Evolutionary conservation across 1,140 invertebrate genomes (phyloP).

Genomic region (Zaprionus vittiger): DNA sequence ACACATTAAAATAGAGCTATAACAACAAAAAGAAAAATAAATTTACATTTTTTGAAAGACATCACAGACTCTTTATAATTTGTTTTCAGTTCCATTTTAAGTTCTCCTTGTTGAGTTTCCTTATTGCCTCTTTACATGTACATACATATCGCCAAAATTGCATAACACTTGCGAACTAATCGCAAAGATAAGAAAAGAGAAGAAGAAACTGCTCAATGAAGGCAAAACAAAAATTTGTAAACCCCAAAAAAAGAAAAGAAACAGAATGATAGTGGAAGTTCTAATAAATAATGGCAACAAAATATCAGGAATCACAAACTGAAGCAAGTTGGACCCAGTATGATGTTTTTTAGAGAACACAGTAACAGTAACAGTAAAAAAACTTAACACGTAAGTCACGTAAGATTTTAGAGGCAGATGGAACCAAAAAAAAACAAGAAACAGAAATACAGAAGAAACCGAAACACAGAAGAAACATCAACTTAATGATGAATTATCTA

Average conservation of each 20-base stretch:
- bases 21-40: slow-evolving; percentile 65
- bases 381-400: slow-evolving; percentile 71
- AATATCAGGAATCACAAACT: slow-evolving; percentile 77
- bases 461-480: slow-evolving; percentile 22
- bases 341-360: slow-evolving; percentile 61
- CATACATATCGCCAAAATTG: slow-evolving; percentile 77
- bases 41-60: slow-evolving; percentile 71
- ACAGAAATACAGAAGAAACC: slow-evolving; percentile 13
- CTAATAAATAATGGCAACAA: slow-evolving; percentile 66
- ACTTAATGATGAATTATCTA: slow-evolving; percentile 61
- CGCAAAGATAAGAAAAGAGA: slow-evolving; percentile 38
- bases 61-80: slow-evolving; percentile 40
- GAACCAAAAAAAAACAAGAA: slow-evolving; percentile 56
- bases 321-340: slow-evolving; percentile 79
- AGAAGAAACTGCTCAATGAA: slow-evolving; percentile 44
- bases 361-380: slow-evolving; percentile 39
- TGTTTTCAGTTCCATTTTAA: slow-evolving; percentile 25
- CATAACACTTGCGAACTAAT: slow-evolving; percentile 54
- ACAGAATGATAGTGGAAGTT: slow-evolving; percentile 25
- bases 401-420: slow-evolving; percentile 77
- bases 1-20: slow-evolving; percentile 69
- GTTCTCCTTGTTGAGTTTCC: slow-evolving; percentile 25
- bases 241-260: slow-evolving; percentile 29
- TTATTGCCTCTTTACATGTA: slow-evolving; percentile 59
- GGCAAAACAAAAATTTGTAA: slow-evolving; percentile 17